These are phyloP conservation scores for Sphyrna mokarran DNA, from an alignment of 2,113 vertebrate genomes.

Conservation along the genomic window DNA sequence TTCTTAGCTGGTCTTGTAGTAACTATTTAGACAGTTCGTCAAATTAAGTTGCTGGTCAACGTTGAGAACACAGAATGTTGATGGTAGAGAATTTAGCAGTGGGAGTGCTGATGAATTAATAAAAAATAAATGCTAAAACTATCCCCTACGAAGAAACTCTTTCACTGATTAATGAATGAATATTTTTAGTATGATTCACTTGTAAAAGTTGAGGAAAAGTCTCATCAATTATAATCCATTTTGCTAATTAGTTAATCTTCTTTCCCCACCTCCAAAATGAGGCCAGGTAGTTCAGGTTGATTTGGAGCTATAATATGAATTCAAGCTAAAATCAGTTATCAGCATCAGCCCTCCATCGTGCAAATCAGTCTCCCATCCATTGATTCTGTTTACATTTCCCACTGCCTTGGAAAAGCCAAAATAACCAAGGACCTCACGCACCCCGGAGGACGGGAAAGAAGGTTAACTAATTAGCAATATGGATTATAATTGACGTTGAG, in stretches of 20 bases:
- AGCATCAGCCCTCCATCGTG: no score
- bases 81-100: no score
- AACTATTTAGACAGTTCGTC: no score
- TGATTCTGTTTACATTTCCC: no score
- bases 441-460: neutral
- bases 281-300: neutral
- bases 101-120: neutral
- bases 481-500: neutral
- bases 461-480: neutral
- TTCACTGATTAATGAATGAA: neutral
- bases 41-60: no score
- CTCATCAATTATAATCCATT: neutral
- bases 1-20: no score
- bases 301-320: neutral
- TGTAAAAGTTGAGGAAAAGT: neutral
- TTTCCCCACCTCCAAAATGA: neutral
- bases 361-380: no score
- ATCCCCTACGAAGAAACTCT: neutral
- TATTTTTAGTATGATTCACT: neutral
- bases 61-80: no score
- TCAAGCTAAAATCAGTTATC: neutral
- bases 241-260: neutral
- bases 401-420: no score
- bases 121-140: neutral
- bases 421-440: no score